A percentile compares a stretch with the other conserved stretches of the same genome.
These are phyloP conservation scores for Ceuthmochares aereus DNA, from an alignment of 2,113 vertebrate species.

Conservation along the genomic window DNA sequence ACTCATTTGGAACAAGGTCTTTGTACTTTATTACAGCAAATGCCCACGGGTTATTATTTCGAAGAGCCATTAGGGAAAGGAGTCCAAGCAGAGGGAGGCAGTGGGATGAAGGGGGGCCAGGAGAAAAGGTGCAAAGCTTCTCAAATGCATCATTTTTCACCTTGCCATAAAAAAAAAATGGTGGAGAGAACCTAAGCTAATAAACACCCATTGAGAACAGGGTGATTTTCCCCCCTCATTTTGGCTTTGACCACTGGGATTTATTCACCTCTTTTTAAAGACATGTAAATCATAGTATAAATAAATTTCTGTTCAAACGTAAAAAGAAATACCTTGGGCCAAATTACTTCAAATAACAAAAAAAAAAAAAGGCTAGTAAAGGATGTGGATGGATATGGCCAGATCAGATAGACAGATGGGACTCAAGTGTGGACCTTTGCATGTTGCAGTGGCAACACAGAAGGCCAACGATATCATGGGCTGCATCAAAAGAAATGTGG, in stretches of 20 bases:
- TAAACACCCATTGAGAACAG: background rate
- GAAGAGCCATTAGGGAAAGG: background rate
- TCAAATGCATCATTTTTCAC: slow-evolving; percentile 11
- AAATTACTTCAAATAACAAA: background rate
- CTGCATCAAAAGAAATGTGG: no score
- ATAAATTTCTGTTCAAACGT: background rate
- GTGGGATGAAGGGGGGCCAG: background rate
- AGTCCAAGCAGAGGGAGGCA: background rate
- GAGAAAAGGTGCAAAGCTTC: background rate
- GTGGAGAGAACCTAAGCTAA: background rate
- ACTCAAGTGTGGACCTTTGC: no score
- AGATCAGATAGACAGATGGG: background rate
- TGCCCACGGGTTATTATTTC: slow-evolving; percentile 23
- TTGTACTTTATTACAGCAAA: slow-evolving; percentile 35
- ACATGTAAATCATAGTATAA: background rate
- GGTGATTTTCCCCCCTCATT: background rate
- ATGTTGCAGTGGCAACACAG: no score
- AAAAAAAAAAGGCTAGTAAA: background rate
- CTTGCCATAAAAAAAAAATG: slow-evolving; percentile 32
- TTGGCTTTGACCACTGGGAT: background rate
- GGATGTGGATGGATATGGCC: background rate
- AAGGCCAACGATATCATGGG: no score
- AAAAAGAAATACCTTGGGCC: background rate
- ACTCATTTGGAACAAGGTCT: background rate
- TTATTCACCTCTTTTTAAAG: background rate